These are phyloP conservation scores for Malaclemys terrapin DNA, from an alignment of 2,113 vertebrate genomes.

Conservation along the genomic window DNA sequence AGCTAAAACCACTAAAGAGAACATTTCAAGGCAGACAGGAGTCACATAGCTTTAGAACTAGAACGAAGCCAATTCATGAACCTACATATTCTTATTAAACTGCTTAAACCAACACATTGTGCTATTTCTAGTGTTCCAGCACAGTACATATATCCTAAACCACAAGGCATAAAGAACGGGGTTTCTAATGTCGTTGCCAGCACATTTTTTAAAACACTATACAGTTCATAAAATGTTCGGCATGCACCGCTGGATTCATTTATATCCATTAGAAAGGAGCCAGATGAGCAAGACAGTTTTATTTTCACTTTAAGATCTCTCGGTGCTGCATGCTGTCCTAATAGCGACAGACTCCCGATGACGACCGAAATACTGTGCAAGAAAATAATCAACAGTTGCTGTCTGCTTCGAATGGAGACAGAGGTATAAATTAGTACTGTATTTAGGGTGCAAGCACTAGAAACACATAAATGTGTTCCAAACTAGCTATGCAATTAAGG, in stretches of 20 bases:
- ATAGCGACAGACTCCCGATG: background rate
- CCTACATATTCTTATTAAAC: constrained; percentile 56
- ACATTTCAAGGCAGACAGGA: constrained; percentile 44
- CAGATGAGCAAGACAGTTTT: constrained; percentile 68
- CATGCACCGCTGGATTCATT: constrained; percentile 60
- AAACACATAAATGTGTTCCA: background rate
- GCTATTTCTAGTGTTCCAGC: constrained; percentile 62
- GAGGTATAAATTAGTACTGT: background rate
- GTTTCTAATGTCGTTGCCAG: constrained; percentile 64
- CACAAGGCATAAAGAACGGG: constrained; percentile 66
- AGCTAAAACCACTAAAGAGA: constrained; percentile 42
- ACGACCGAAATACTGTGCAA: constrained; percentile 9
- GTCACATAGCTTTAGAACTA: constrained; percentile 39
- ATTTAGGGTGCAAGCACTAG: constrained; percentile 24
- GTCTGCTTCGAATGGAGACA: background rate
- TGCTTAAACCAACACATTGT: constrained; percentile 64
- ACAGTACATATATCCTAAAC: constrained; percentile 63
- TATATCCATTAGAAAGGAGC: constrained; percentile 56
- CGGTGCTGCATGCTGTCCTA: background rate
- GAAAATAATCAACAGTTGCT: background rate
- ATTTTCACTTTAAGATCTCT: constrained; percentile 41
- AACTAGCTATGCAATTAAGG: background rate
- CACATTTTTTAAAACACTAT: constrained; percentile 62
- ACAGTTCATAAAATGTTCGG: constrained; percentile 65
- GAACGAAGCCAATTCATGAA: constrained; percentile 55